Evolutionary conservation across 2,113 vertebrate genomes (phyloP).

Genomic region (Nymphicus hollandicus): DNA sequence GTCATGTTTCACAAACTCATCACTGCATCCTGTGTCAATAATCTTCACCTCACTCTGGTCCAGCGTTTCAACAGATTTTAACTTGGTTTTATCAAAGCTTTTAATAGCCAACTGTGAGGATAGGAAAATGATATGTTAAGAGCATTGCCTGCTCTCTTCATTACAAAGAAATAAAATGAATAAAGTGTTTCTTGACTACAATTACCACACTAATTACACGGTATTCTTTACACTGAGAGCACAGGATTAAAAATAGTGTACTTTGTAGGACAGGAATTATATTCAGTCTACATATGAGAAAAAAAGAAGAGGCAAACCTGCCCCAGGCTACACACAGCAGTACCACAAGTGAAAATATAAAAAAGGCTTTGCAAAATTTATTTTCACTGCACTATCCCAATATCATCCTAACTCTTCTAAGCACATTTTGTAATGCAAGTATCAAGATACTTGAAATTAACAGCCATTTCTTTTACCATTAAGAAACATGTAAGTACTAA

Average conservation of each 20-base stretch:
- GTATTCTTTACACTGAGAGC: neutral
- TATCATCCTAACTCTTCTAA: neutral
- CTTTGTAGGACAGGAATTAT: neutral
- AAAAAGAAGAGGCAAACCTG: neutral
- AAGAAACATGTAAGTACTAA: neutral
- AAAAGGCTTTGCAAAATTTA: neutral
- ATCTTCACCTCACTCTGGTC: slow-evolving; percentile 43
- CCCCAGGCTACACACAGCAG: neutral
- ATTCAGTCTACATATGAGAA: neutral
- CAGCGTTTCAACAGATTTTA: slow-evolving; percentile 61
- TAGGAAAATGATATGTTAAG: neutral
- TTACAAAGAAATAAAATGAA: neutral
- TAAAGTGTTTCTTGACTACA: neutral
- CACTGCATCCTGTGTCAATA: neutral
- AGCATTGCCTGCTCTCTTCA: neutral
- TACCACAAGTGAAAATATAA: neutral
- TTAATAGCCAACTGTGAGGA: slow-evolving; percentile 70
- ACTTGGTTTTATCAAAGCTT: slow-evolving; percentile 62
- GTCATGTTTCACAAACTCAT: neutral
- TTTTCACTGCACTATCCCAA: neutral
- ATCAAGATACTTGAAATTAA: neutral
- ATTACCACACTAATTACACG: neutral
- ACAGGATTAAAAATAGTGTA: neutral
- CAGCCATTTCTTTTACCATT: neutral
- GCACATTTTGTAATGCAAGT: neutral